Evolutionary conservation across 2,888 invertebrate genomes (phyloP).

Genomic region (Drosophila maculinotata): DNA sequence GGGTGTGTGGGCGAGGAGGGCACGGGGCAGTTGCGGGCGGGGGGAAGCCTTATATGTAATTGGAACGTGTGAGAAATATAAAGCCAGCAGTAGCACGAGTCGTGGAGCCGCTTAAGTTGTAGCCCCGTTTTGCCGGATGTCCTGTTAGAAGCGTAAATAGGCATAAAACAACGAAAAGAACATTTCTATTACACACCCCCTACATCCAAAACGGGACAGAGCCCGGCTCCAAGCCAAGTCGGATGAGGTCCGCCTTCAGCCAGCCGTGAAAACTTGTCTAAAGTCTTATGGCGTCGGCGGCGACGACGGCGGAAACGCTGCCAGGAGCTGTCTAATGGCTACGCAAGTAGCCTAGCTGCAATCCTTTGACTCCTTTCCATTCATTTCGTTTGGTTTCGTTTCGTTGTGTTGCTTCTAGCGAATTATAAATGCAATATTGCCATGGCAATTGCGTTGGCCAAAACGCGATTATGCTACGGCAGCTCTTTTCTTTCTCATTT

Average conservation of each 20-base stretch:
- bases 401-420: slow-evolving; percentile 11
- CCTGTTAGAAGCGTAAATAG: slow-evolving; percentile 81
- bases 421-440: slow-evolving; percentile 69
- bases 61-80: slow-evolving; percentile 85
- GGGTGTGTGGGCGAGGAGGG: neutral
- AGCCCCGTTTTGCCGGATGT: slow-evolving; percentile 73
- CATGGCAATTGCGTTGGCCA: slow-evolving; percentile 65
- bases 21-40: neutral
- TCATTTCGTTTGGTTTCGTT: slow-evolving; percentile 13
- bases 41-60: slow-evolving; percentile 71
- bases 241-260: slow-evolving; percentile 43
- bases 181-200: slow-evolving; percentile 76
- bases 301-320: slow-evolving; percentile 66
- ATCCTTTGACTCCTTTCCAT: slow-evolving; percentile 46
- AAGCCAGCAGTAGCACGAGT: slow-evolving; percentile 54
- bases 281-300: slow-evolving; percentile 66
- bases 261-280: slow-evolving; percentile 77
- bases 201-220: neutral
- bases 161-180: slow-evolving; percentile 81
- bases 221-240: slow-evolving; percentile 5
- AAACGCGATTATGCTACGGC: slow-evolving; percentile 69
- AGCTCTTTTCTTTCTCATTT: slow-evolving; percentile 3
- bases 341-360: slow-evolving; percentile 51
- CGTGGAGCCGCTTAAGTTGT: slow-evolving; percentile 62
- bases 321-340: slow-evolving; percentile 77